A percentile compares a stretch with the other conserved stretches of the same genome.
These are phyloP conservation scores for Altica lythri DNA, from an alignment of 2,888 invertebrate genomes.

Conservation along the genomic window DNA sequence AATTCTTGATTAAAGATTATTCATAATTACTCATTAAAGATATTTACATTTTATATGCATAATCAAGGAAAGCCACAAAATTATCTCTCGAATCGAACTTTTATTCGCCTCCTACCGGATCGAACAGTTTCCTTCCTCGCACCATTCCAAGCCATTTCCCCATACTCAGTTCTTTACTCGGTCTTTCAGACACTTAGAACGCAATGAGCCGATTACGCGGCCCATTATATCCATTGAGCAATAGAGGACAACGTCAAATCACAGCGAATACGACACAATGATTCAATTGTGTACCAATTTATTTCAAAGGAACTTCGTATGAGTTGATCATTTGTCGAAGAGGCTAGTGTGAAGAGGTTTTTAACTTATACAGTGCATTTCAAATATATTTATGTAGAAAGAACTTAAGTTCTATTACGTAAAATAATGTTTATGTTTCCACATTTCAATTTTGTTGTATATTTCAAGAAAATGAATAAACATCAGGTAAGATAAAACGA, in stretches of 20 bases:
- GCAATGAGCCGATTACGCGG: slow-evolving; percentile 51
- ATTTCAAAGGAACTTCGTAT: slow-evolving; percentile 36
- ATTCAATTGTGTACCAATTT: slow-evolving; percentile 44
- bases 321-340: slow-evolving; percentile 22
- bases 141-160: slow-evolving; percentile 55
- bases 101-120: slow-evolving; percentile 38
- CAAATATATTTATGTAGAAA: no score
- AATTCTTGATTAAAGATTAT: no score
- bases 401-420: no score
- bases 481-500: no score
- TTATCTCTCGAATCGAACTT: slow-evolving; percentile 20
- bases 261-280: slow-evolving; percentile 40
- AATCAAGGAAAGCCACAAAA: slow-evolving; percentile 13
- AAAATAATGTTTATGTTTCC: no score
- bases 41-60: no score
- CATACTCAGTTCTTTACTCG: slow-evolving; percentile 54
- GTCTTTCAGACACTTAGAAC: slow-evolving; percentile 52
- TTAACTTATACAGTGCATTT: no score
- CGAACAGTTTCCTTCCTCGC: slow-evolving; percentile 53
- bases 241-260: slow-evolving; percentile 42
- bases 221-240: slow-evolving; percentile 46
- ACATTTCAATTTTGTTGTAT: no score
- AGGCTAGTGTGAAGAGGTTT: slow-evolving; percentile 18
- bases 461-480: no score
- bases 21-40: no score